Base-by-base conservation (phyloP, 1,140 invertebrate genomes). In the Ceratina calcarata region DNA sequence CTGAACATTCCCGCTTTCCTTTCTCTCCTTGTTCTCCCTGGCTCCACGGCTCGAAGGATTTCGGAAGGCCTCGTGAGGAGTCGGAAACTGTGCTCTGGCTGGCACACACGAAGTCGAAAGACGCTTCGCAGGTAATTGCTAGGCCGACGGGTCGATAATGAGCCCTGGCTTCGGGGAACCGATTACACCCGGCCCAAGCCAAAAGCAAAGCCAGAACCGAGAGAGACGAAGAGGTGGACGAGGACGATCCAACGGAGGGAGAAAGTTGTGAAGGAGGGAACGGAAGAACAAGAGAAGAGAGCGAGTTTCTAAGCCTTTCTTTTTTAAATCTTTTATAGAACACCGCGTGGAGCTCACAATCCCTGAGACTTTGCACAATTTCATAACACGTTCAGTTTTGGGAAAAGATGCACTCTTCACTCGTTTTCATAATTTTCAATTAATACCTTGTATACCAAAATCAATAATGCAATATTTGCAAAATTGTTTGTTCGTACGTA, bases 111-210 rank as follows among this genome's bases (percentile, higher is more conserved):
- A 82, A 89, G 87, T 87, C 84, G 87, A 86, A 86, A 86, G 83
- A 90, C 87, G 89, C 86, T 92, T 90, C 90, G 90, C 92, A 92
- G 91, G 92, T 92, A 93, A 93, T 93, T 93, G 92, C 91, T 91
- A 92, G 91, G 91, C 92, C 92, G 92, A 92, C 92, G 92, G 92
- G 92, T 92, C 92, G 92, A 92, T 93, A 93, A 93, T 93, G 92
- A 93, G 92, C 90, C 91, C 88, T 89, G 91, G 91, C 91, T 92
- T 93, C 92, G 92, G 86, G 90, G 92, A 93, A 93, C 91, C 92
- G 92, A 93, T 92, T 93, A 93, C 92, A 92, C 83, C 89, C 88
- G 91, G 89, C 91, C 91, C 90, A 87, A 91, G 89, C 91, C 91
- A 91, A 91, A 90, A 91, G 90, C 89, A 86, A 87, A 90, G 89